These are phyloP conservation scores for Terebella lapidaria DNA, from an alignment of 2,888 invertebrate genomes.

Conservation along the genomic window DNA sequence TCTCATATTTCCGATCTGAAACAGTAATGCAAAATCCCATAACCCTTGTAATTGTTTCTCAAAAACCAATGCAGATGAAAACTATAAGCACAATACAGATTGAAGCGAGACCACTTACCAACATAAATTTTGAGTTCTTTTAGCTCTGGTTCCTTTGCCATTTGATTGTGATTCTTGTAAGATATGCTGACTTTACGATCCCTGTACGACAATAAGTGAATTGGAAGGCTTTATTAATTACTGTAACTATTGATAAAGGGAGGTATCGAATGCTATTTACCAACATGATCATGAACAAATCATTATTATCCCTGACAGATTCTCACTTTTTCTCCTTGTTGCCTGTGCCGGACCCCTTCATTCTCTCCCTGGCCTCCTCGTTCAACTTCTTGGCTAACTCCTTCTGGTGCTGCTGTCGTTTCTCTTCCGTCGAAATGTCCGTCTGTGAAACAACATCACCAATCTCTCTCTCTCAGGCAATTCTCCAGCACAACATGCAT, in stretches of 20 bases:
- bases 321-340: constrained; percentile 44
- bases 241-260: no score
- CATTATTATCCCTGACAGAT: no score
- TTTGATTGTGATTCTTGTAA: constrained; percentile 22
- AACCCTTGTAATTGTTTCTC: not conserved
- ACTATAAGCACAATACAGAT: no score
- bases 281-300: no score
- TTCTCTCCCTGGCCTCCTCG: constrained; percentile 83
- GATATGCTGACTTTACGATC: constrained; percentile 24
- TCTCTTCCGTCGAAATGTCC: constrained; percentile 94
- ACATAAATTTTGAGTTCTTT: constrained; percentile 81
- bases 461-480: no score
- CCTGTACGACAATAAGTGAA: constrained; percentile 23
- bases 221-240: no score
- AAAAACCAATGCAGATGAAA: no score
- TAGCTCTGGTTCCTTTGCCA: constrained; percentile 86
- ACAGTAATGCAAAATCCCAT: constrained; percentile 8
- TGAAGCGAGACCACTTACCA: constrained; percentile 74
- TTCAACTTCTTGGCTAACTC: constrained; percentile 87
- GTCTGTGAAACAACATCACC: constrained; percentile 55
- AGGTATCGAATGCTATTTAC: no score
- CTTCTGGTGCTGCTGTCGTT: constrained; percentile 92
- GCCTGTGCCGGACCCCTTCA: constrained; percentile 53
- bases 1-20: constrained; percentile 91
- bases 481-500: no score